Percentiles rank a stretch among this genome's conserved stretches.
Evolutionary conservation across 2,888 invertebrate genomes (phyloP).

Genomic region (Mactromeris polynyma): DNA sequence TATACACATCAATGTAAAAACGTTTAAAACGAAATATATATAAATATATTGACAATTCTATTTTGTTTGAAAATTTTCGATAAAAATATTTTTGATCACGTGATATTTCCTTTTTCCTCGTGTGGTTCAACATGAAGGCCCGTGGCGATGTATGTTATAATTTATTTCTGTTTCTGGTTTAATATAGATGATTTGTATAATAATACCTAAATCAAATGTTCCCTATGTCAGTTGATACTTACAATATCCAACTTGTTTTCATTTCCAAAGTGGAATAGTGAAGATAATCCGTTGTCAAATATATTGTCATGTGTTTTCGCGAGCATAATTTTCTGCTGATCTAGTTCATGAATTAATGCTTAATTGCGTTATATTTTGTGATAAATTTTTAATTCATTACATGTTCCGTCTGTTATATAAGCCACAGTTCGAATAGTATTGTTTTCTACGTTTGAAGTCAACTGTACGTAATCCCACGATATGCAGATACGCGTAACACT

Average conservation of each 20-base stretch:
- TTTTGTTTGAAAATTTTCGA: not conserved
- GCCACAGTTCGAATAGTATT: too few species aligned
- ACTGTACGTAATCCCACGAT: too few species aligned
- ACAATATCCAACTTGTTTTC: not conserved
- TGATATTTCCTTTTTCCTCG: constrained; percentile 65
- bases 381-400: too few species aligned
- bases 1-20: not conserved
- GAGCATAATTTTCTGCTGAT: not conserved
- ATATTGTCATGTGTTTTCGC: constrained; percentile 2
- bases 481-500: too few species aligned
- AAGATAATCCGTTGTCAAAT: not conserved
- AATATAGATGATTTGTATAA: not conserved
- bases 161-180: not conserved
- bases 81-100: constrained; percentile 47
- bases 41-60: not conserved
- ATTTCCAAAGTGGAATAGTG: not conserved
- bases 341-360: too few species aligned
- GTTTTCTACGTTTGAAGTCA: too few species aligned
- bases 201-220: not conserved
- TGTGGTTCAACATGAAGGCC: constrained; percentile 67
- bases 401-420: too few species aligned
- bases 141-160: constrained; percentile 57
- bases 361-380: too few species aligned
- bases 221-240: not conserved
- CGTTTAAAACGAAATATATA: not conserved